Base-by-base conservation (phyloP, 2,113 vertebrate species). In the Megaceryle torquata region DNA sequence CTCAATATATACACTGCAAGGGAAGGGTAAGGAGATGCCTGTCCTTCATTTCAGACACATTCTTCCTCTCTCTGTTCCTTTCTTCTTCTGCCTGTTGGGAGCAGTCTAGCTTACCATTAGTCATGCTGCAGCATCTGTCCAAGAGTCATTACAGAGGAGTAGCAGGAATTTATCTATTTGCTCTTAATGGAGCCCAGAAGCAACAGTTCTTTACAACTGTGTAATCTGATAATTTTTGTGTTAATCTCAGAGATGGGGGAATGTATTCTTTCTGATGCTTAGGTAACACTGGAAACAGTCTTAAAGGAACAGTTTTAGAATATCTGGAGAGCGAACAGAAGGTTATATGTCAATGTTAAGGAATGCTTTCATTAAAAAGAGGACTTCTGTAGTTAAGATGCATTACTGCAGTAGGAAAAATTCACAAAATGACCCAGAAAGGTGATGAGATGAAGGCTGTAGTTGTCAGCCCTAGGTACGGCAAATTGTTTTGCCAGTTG, bases 11-110 rank as follows among this genome's bases (percentile, higher is more conserved):
- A 48, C 3, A 15, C 8, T 61, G 11, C n/a, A 50, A 14, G 37
- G 57, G n/a, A 31, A 37, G 44, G 4, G 15, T 7, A 69, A 60
- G 13, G 56, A 69, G 5, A 2, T 1, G 2, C 10, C 13, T 35
- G 1, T 59, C 24, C 31, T 46, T 77, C 67, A 10, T 59, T 82
- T 44, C 0, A 0, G 56, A 54, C 3, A 54, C 3, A 3, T 71
- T 87, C 39, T 64, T 9, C 22, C 6, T 0, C 0, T 44, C 16
- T 7, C 4, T 18, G 4, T 15, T 83, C 8, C 29, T 56, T 80
- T 72, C 19, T 76, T 72, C 19, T 61, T 57, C 5, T 53, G 44
- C 15, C 15, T 63, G 5, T 43, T 88, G 4, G 13, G 15, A 44
- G 72, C 80, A 53, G 46, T 56, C 12, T 69, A 21, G 20, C 29